Evolutionary conservation across 2,113 vertebrate species (phyloP), one percentile per base, ranked within the genome.

Genomic region (Lophotis ruficrista): DNA sequence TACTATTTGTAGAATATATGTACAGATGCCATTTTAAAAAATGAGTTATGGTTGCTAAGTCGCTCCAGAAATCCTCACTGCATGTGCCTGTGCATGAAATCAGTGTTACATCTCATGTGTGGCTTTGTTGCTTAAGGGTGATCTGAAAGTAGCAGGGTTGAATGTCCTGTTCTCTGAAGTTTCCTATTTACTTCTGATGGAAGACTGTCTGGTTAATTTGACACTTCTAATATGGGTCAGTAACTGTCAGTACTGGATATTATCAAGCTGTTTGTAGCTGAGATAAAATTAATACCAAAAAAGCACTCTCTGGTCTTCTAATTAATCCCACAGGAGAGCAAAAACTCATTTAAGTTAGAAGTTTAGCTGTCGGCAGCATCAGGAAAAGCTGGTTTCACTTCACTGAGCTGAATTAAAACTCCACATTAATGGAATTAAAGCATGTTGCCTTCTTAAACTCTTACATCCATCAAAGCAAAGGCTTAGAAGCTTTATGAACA

Each of bases 321-420:
- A 97, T 97, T 97, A 97, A 96, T 96, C 95, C 83, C 95, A 58
- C 13, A 70, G 90, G 84, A 96, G 87, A 94, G 50, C 45, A 95
- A 93, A 83, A 93, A 56, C 87, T 97, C 94, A 96, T 96, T 97
- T 96, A 87, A 97, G 73, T 83, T 88, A 50, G 83, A 88, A 96
- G 80, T 65, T 83, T 90, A 97, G 83, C 86, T 95, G 45, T 87
- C 15, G 27, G 84, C 81, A 77, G 77, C 76, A 45, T 83, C 91
- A 70, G 77, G 87, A 89, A 92, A 94, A 93, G 81, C 88, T 82
- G 66, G 69, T 95, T 96, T 96, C 77, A 92, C 91, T 96, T 93
- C 92, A 96, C 51, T 96, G 64, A 60, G 76, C 69, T 85, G 88
- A 93, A 96, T 96, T 97, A 93, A 93, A 90, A 83, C 77, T 87